Evolutionary conservation across 2,113 vertebrate species (phyloP), one percentile per base, ranked within the genome.

Genomic region (Hippolais icterina): DNA sequence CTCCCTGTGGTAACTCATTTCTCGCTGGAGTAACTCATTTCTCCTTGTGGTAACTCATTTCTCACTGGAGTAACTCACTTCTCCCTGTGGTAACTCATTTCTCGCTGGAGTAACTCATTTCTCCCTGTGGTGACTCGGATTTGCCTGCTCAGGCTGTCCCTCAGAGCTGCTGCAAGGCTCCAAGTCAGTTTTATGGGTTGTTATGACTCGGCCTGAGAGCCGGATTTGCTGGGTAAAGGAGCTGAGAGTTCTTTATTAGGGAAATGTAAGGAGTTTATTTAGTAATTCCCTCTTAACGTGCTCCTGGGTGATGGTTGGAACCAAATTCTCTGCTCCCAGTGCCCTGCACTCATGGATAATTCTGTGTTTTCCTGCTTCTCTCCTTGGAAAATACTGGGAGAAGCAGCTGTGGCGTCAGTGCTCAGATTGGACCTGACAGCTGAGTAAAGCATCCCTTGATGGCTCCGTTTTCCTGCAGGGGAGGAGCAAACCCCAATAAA

Each of bases 211-310:
- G 75, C 54, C 54, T 10, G 47, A 75, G 83, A 60, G 89, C 68
- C 2, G 37, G 72, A 42, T 94, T 95, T 96, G 71, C 50, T 5
- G 47, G 69, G 10, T 70, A 28, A 89, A 75, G 47, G 68, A 81
- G 6, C 37, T 0, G 37, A 61, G 72, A 1, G 0, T 6, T 83
- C 23, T 60, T 63, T 9, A 0, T 31, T 11, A 42, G 63, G 85
- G 82, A 79, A 92, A 69, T 0, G 17, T 2, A 53, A 80, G 57
- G 41, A 1, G 8, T 70, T 33, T 10, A 15, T 82, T 92, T 68
- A 41, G 86, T 59, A 47, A 71, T 95, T 94, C 64, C 37, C 56
- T 10, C 69, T 44, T 66, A 31, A 44, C 49, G 76, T 83, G 18
- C 49, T 60, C 12, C 28, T 41, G 75, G 46, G 19, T 2, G 46